Evolutionary conservation across 2,888 invertebrate species (phyloP).

Genomic region (Cerastis leucographa): DNA sequence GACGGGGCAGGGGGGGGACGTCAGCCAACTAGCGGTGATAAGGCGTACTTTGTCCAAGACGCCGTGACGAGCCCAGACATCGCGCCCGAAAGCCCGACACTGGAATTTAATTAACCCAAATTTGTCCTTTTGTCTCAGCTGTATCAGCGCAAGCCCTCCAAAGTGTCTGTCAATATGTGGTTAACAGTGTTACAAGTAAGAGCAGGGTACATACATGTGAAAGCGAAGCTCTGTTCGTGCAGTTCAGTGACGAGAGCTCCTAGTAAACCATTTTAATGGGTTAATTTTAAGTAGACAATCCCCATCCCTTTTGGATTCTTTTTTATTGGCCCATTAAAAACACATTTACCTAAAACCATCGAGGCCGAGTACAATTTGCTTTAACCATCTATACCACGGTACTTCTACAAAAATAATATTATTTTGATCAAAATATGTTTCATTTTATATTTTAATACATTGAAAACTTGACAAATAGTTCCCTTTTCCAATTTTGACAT

Average conservation of each 20-base stretch:
- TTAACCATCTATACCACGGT: slow-evolving; percentile 5
- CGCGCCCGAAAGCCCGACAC: slow-evolving; percentile 80
- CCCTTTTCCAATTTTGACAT: slow-evolving; percentile 51
- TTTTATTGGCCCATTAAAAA: slow-evolving; percentile 53
- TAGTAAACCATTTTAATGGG: slow-evolving; percentile 30
- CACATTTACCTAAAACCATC: slow-evolving; percentile 45
- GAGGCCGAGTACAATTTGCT: slow-evolving; percentile 32
- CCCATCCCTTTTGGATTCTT: slow-evolving; percentile 31
- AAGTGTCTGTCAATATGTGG: slow-evolving; percentile 79
- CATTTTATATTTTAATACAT: slow-evolving; percentile 25
- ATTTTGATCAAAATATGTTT: slow-evolving; percentile 3
- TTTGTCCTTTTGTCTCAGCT: slow-evolving; percentile 83
- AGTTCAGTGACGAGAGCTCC: slow-evolving; percentile 13
- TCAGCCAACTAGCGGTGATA: slow-evolving; percentile 81
- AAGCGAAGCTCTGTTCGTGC: slow-evolving; percentile 17
- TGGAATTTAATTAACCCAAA: slow-evolving; percentile 88
- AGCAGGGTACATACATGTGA: slow-evolving; percentile 19
- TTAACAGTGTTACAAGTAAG: slow-evolving; percentile 65
- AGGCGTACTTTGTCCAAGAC: slow-evolving; percentile 85
- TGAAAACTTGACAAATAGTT: slow-evolving; percentile 45
- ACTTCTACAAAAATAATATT: slow-evolving; percentile 1
- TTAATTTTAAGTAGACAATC: slow-evolving; percentile 45
- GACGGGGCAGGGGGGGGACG: slow-evolving; percentile 67
- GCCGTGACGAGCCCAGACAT: slow-evolving; percentile 82
- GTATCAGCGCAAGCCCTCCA: slow-evolving; percentile 70